phyloP scores from a whole-genome alignment of 2,113 vertebrate genomes.

The Baryphthengus martii region DNA sequence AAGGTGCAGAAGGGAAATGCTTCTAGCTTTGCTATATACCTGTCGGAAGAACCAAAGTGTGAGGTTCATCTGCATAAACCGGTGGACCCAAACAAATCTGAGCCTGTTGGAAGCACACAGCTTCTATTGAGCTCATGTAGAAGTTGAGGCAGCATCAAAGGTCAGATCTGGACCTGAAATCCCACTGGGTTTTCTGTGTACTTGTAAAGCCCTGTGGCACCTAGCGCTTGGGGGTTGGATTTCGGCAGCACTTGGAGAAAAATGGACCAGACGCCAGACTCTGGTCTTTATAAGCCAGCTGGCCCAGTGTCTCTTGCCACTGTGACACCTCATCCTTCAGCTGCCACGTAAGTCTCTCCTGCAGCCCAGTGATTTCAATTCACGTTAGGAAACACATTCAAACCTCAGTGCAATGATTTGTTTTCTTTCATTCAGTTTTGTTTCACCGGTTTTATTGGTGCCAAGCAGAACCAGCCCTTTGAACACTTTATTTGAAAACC shows the following conservation, averaged over 20 bases:
- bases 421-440: neutral
- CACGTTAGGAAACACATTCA: neutral
- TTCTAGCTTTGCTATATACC: neutral
- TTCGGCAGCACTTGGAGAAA: neutral
- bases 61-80: neutral
- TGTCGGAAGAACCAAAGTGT: neutral
- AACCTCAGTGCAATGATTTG: neutral
- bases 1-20: neutral
- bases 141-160: neutral
- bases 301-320: neutral
- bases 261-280: neutral
- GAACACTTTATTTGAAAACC: neutral
- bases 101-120: neutral
- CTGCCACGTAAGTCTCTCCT: neutral
- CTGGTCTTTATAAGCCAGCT: neutral
- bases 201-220: neutral
- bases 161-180: neutral
- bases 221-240: neutral
- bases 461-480: neutral
- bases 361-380: neutral
- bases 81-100: neutral
- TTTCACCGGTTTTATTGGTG: neutral
- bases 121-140: neutral
- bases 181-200: fast-evolving
- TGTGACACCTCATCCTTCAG: neutral